Base-by-base conservation (phyloP, 2,797 vertebrate species). In the Poecile montanus region DNA sequence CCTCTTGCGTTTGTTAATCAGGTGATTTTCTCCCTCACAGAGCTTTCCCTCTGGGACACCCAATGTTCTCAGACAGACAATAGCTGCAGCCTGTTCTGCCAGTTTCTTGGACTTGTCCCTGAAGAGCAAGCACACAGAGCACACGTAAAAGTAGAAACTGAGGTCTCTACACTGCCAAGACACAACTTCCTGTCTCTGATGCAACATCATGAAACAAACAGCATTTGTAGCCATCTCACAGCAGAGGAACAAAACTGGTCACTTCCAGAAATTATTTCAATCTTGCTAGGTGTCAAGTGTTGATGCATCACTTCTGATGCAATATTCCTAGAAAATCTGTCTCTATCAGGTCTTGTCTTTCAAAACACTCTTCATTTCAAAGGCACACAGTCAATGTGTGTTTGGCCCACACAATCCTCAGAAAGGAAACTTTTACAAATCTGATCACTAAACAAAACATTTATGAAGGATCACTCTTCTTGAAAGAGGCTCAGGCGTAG, bases 101-200 rank as follows among this genome's bases (percentile, higher is more conserved):
- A 99, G 98, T 72, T 99, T 99, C 98, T 99, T 99, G 3, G 99
- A 99, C 96, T 99, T 99, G 95, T 99, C 99, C 99, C 99, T 99
- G 95, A 84, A 95, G 85, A 94, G 68, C 82, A 95, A 96, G 85
- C 70, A 96, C 72, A 97, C 26, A 91, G 84, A 95, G 89, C 78
- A 96, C 34, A 93, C 9, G 17, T 94, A 14, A 91, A 93, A 81
- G 88, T 7, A 85, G 84, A 87, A 95, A 66, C 21, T 18, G 47
- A 88, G 88, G 85, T 47, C 30, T 79, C 54, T 53, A n/a, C 21
- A 12, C 23, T 29, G 63, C 36, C 60, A 83, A 61, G 58, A 85
- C 60, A 85, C 25, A 91, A 93, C 18, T 79, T 89, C 29, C 81
- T 62, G 63, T 61, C 76, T 79, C 83, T 85, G 91, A 88, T 81